These are phyloP conservation scores for Fulica atra DNA, from an alignment of 2,113 vertebrate genomes.

Conservation along the genomic window DNA sequence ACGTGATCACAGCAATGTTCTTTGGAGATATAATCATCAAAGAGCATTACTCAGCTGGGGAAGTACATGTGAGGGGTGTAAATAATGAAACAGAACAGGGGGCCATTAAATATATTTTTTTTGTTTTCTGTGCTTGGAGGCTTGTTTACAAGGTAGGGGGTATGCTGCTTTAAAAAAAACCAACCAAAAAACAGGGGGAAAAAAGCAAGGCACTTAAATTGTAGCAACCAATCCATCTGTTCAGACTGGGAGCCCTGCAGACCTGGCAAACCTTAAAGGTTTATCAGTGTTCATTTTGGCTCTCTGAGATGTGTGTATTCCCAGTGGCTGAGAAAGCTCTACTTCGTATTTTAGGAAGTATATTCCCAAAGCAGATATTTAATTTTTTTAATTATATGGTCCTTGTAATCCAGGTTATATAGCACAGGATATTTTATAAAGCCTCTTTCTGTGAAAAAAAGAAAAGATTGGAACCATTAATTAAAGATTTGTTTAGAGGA, in stretches of 20 bases:
- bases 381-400: conserved; percentile 10
- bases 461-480: neutral
- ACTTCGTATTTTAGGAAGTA: neutral
- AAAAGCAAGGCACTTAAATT: conserved; percentile 1
- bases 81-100: conserved; percentile 80
- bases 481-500: conserved; percentile 12
- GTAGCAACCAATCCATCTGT: conserved; percentile 25
- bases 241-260: conserved; percentile 4
- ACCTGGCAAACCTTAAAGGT: conserved; percentile 37
- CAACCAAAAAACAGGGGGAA: neutral
- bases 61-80: conserved; percentile 67
- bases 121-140: conserved; percentile 73
- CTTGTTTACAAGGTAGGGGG: conserved; percentile 73
- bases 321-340: neutral
- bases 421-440: neutral
- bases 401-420: neutral
- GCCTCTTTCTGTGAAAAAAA: neutral
- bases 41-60: conserved; percentile 72
- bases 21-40: conserved; percentile 82
- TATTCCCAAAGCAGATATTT: conserved; percentile 9
- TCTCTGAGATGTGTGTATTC: neutral
- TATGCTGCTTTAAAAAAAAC: neutral
- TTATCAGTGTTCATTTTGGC: conserved; percentile 15
- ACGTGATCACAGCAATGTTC: conserved; percentile 75
- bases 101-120: conserved; percentile 73